These are phyloP conservation scores for Megalopta genalis DNA, from an alignment of 1,140 invertebrate genomes.

Conservation along the genomic window DNA sequence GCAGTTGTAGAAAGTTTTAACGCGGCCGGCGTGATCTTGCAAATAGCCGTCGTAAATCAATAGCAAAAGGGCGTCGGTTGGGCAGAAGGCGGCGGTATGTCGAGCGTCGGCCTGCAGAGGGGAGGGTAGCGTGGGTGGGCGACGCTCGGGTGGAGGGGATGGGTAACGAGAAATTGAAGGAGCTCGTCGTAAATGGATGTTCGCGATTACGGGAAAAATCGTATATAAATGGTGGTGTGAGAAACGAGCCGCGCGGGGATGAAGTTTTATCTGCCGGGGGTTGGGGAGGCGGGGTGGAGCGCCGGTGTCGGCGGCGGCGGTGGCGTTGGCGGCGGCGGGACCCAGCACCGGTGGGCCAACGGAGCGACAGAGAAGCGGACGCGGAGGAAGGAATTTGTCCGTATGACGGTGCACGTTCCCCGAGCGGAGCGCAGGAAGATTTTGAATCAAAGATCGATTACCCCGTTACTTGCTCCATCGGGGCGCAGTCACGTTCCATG, in stretches of 20 bases:
- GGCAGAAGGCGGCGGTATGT: constrained; percentile 21
- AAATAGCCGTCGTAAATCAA: constrained; percentile 77
- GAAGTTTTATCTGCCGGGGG: constrained; percentile 66
- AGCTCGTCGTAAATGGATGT: constrained; percentile 75
- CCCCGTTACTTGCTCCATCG: constrained; percentile 33
- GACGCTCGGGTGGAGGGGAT: constrained; percentile 30
- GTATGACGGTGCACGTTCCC: constrained; percentile 56
- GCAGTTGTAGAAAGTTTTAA: constrained; percentile 75
- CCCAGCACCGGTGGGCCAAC: neutral
- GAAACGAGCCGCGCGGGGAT: constrained; percentile 62
- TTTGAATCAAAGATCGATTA: constrained; percentile 66
- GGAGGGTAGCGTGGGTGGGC: constrained; percentile 7
- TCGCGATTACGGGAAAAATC: constrained; percentile 77
- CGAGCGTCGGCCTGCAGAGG: constrained; percentile 1
- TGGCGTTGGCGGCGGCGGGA: neutral
- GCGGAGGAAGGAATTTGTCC: constrained; percentile 51
- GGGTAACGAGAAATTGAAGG: constrained; percentile 76
- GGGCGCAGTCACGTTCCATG: constrained; percentile 46
- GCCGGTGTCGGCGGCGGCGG: no score
- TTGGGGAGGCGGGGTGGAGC: no score
- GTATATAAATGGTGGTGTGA: constrained; percentile 73
- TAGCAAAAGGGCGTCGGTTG: constrained; percentile 61
- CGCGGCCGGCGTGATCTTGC: constrained; percentile 75
- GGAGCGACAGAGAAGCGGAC: constrained; percentile 4
- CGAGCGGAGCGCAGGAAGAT: constrained; percentile 51